These are phyloP conservation scores for Columbina picui DNA, from an alignment of 2,113 vertebrate genomes.

Conservation along the genomic window DNA sequence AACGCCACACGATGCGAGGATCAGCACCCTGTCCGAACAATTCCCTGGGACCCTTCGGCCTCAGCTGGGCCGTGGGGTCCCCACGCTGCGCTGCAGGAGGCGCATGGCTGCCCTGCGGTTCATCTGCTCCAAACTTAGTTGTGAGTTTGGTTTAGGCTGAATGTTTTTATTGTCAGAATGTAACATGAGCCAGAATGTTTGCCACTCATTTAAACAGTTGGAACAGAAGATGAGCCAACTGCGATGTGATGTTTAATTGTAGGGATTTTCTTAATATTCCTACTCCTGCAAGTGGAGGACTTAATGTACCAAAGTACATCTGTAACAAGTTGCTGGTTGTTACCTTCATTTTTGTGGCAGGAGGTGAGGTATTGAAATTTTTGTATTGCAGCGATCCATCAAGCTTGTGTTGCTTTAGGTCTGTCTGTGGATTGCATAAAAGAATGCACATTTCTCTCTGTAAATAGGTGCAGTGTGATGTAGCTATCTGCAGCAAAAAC, in stretches of 20 bases:
- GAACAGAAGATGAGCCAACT: background rate
- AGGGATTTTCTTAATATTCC: background rate
- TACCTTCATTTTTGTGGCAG: background rate
- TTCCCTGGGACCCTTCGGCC: background rate
- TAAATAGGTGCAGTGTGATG: background rate
- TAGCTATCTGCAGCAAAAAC: background rate
- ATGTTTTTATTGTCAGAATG: background rate
- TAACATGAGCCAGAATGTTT: background rate
- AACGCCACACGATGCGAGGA: background rate
- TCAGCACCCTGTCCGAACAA: rapidly evolving
- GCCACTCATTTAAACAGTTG: background rate
- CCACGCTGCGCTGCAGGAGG: background rate
- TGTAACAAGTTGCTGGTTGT: background rate
- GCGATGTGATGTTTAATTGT: background rate
- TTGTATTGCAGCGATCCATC: background rate
- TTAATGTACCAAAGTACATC: background rate
- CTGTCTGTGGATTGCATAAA: background rate
- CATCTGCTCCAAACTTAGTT: background rate
- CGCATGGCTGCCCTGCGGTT: background rate
- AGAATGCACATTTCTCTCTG: background rate
- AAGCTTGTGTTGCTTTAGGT: background rate
- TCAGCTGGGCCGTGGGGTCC: background rate
- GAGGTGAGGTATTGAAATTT: background rate
- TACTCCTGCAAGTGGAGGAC: background rate
- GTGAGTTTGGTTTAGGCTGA: background rate